phyloP scores from a whole-genome alignment of 2,797 vertebrate species.

The Leptodactylus fallax region DNA sequence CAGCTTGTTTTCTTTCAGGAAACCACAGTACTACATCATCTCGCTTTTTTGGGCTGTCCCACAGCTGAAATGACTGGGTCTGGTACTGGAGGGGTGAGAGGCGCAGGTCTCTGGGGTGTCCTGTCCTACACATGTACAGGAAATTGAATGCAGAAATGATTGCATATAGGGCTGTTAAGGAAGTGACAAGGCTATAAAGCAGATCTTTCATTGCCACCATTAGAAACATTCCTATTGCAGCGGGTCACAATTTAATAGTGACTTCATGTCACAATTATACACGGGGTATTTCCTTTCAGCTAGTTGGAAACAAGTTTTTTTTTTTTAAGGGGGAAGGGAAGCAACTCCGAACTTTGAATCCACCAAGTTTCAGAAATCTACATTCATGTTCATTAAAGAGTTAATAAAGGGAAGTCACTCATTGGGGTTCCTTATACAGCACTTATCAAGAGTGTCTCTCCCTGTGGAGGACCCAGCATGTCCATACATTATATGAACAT shows the following conservation, averaged over 20 bases:
- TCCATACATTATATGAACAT: background rate
- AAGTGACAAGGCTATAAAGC: conserved; percentile 73
- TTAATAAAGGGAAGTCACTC: background rate
- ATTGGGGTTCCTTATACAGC: background rate
- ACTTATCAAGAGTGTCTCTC: background rate
- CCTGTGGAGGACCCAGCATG: background rate
- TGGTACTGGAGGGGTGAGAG: conserved; percentile 54
- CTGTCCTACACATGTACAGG: conserved; percentile 73
- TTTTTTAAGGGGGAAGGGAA: background rate
- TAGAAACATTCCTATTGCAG: conserved; percentile 68
- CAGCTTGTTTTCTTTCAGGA: background rate
- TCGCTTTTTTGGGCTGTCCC: conserved; percentile 27
- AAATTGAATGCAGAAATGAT: conserved; percentile 76
- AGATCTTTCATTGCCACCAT: conserved; percentile 72
- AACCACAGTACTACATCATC: background rate
- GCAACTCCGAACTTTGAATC: background rate
- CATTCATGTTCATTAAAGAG: background rate
- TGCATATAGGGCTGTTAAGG: conserved; percentile 66
- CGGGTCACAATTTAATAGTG: conserved; percentile 68
- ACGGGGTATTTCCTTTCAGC: conserved; percentile 66
- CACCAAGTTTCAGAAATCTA: background rate
- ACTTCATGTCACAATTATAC: conserved; percentile 66
- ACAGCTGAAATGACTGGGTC: conserved; percentile 58
- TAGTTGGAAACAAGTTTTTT: background rate
- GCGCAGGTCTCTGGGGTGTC: conserved; percentile 65